Base-by-base conservation (phyloP, 1,140 invertebrate genomes). In the Lycorma delicatula region DNA sequence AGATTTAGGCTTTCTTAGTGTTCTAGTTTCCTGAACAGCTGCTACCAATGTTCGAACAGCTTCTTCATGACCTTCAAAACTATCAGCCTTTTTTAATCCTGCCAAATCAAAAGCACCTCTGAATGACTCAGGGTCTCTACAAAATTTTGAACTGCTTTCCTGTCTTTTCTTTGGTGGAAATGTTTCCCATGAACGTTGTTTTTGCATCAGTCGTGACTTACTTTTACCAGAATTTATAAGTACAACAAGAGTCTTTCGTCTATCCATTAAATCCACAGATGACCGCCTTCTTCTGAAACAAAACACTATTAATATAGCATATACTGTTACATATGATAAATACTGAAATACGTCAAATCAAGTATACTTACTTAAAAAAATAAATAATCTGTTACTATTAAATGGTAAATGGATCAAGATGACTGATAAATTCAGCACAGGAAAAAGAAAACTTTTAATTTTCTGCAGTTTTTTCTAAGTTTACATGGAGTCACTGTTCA, bases 41-140 rank as follows among this genome's bases (percentile, higher is more conserved):
- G 82, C 82, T 2, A 86, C 83, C 46, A 86, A 69, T 4, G 82
- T 84, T 50, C 83, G 74, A 3, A 86, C 83, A 4, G 83, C 82
- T 64, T 85, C 83, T 68, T 86, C 84, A 67, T 86, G 83, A 2
- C 83, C 82, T 69, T 83, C 81, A 65, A 84, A 83, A 65, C 81
- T 83, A 63, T 83, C 81, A 1, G 81, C 79, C 68, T 82, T 64
- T 48, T 64, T 63, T 1, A 64, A 50, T 26, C 59, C 63, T 27
- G 59, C 63, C n/a, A 63, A 46, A 46, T 67, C 61, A 38, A 69
- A 69, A 5, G 63, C 67, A 36, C 66, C 67, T 47, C 64, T 60
- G 49, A 70, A 70, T 22, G 69, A 67, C 50, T 69, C 66, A 5
- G 70, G 68, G 58, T 71, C 67, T 47, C 61, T 57, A 59, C 66